A percentile compares a stretch with the other conserved stretches of the same genome.
Evolutionary conservation across 2,113 vertebrate genomes (phyloP).

Genomic region (Pterocles orientalis): DNA sequence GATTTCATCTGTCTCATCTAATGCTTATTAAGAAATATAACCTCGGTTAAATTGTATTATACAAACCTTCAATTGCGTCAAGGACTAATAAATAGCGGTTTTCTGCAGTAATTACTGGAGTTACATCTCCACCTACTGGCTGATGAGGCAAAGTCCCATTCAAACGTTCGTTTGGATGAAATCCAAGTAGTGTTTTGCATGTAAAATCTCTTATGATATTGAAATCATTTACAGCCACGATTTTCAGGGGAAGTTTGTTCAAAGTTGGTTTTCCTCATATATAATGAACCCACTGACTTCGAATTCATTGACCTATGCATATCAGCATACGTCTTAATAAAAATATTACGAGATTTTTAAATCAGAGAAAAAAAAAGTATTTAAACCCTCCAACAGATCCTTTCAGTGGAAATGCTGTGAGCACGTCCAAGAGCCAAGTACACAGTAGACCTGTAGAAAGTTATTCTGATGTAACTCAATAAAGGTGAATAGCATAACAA

Average conservation of each 20-base stretch:
- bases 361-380: not conserved
- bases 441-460: not conserved
- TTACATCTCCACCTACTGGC: conserved; percentile 75
- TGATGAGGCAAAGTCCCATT: not conserved
- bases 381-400: not conserved
- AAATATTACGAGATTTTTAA: not conserved
- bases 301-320: rapidly evolving
- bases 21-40: conserved; percentile 56
- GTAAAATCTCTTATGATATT: not conserved
- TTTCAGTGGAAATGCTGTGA: not conserved
- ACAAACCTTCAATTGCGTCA: not conserved
- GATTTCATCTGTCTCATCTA: conserved; percentile 31
- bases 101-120: conserved; percentile 21
- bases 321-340: not conserved
- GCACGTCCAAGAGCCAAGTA: not conserved
- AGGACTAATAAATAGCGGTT: not conserved
- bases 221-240: not conserved
- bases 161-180: not conserved
- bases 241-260: not conserved
- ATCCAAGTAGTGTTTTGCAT: not conserved
- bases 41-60: not conserved
- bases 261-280: not conserved
- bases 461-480: not conserved
- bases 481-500: not conserved
- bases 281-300: not conserved